These are phyloP conservation scores for Neodon shergylaensis DNA, from an alignment of 2,113 vertebrate species.

Conservation along the genomic window DNA sequence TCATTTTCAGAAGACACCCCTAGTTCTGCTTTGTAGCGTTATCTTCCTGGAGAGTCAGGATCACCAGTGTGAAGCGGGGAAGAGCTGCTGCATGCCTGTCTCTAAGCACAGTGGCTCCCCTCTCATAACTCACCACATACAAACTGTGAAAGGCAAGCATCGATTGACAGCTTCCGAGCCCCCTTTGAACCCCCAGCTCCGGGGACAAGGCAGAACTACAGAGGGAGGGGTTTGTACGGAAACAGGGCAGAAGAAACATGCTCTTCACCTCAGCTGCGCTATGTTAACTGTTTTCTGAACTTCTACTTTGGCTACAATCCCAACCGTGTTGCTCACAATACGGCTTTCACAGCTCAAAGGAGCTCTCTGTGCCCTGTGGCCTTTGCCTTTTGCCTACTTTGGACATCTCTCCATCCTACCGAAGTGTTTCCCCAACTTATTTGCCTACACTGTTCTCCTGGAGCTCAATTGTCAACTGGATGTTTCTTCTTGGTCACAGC, in stretches of 20 bases:
- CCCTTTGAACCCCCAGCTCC: neutral
- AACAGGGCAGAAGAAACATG: neutral
- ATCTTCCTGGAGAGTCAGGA: neutral
- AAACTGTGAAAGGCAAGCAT: neutral
- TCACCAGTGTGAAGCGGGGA: neutral
- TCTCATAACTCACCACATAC: neutral
- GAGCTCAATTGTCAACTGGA: neutral
- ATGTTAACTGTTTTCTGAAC: neutral
- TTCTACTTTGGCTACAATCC: neutral
- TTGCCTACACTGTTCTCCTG: neutral
- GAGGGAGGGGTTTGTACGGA: neutral
- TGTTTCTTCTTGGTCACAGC: neutral
- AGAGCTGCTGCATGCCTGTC: neutral
- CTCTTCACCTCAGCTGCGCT: neutral
- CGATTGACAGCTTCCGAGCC: neutral
- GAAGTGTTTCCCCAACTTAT: neutral
- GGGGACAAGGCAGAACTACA: neutral
- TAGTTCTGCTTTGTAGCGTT: neutral
- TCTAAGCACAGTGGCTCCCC: neutral
- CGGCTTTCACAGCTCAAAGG: neutral
- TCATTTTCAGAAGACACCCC: slow-evolving; percentile 31
- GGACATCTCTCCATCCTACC: neutral
- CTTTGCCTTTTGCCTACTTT: slow-evolving; percentile 1
- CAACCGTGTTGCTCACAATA: neutral
- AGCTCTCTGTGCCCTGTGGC: neutral